Percentiles rank a stretch among this genome's conserved stretches.
phyloP scores from a whole-genome alignment of 2,888 invertebrate species.

The Ctena decussata region DNA sequence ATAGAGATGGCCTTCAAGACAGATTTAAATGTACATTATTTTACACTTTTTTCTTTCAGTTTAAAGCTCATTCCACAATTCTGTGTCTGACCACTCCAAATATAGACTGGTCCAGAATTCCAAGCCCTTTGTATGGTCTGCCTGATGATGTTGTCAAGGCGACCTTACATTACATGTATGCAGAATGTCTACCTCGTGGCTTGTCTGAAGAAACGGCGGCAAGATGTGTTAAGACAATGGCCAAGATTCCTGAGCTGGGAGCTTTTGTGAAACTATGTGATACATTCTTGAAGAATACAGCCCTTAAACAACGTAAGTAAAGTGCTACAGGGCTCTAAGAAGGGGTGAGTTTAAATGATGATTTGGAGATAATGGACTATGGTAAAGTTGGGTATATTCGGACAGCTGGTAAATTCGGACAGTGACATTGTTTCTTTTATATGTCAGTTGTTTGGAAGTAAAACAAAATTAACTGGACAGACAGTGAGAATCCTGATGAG shows the following conservation, averaged over 20 bases:
- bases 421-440: no score
- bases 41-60: constrained; percentile 73
- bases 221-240: constrained; percentile 88
- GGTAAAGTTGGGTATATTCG: no score
- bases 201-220: constrained; percentile 89
- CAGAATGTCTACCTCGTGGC: constrained; percentile 90
- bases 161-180: constrained; percentile 90
- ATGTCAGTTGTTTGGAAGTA: no score
- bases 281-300: constrained; percentile 90
- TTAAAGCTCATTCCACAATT: constrained; percentile 89
- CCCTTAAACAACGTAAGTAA: constrained; percentile 90
- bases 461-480: no score
- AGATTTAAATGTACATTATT: neutral
- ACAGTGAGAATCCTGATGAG: no score
- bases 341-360: no score
- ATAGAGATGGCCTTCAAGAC: no score
- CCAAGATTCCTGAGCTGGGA: constrained; percentile 88
- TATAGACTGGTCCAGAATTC: constrained; percentile 88
- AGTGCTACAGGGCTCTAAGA: no score
- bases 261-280: constrained; percentile 89
- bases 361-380: no score
- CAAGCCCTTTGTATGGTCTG: constrained; percentile 88
- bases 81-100: constrained; percentile 89
- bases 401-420: no score
- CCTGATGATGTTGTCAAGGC: constrained; percentile 90